These are phyloP conservation scores for Timema cristinae DNA, from an alignment of 2,888 invertebrate species.

Conservation along the genomic window DNA sequence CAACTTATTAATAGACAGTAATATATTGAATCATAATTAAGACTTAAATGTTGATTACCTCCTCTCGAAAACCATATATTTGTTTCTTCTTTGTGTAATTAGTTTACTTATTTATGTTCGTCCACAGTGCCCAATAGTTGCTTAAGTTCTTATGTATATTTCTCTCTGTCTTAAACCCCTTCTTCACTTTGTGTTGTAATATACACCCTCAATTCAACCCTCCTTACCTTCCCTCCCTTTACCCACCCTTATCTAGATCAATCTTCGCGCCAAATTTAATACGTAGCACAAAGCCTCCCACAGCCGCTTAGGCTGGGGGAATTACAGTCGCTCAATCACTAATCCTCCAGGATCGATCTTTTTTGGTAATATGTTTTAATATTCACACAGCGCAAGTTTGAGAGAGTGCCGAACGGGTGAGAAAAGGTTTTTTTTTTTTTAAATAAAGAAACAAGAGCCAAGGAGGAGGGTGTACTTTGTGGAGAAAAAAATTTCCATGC, in stretches of 20 bases:
- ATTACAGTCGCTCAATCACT: constrained; percentile 28
- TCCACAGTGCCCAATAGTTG: too few species aligned
- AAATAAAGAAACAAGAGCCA: too few species aligned
- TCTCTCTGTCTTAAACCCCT: neutral
- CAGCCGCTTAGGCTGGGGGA: neutral
- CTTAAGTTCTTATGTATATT: too few species aligned
- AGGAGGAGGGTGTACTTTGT: too few species aligned
- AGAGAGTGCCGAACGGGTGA: neutral
- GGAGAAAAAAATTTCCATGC: too few species aligned
- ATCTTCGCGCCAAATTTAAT: constrained; percentile 28
- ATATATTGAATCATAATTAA: too few species aligned
- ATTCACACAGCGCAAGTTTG: constrained; percentile 17
- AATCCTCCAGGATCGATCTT: constrained; percentile 28
- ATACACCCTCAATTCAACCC: constrained; percentile 15
- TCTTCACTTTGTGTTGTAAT: constrained; percentile 17
- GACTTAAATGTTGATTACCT: too few species aligned
- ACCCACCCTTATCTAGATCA: constrained; percentile 26
- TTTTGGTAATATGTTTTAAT: constrained; percentile 24
- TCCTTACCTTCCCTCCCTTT: constrained; percentile 23
- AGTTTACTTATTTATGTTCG: too few species aligned
- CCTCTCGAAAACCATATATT: too few species aligned
- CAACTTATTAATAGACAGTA: too few species aligned
- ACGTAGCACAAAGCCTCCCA: constrained; percentile 26
- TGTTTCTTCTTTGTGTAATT: too few species aligned
- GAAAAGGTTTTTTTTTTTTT: too few species aligned